Evolutionary conservation across 2,888 invertebrate species (phyloP).

Genomic region (Protula sp.): DNA sequence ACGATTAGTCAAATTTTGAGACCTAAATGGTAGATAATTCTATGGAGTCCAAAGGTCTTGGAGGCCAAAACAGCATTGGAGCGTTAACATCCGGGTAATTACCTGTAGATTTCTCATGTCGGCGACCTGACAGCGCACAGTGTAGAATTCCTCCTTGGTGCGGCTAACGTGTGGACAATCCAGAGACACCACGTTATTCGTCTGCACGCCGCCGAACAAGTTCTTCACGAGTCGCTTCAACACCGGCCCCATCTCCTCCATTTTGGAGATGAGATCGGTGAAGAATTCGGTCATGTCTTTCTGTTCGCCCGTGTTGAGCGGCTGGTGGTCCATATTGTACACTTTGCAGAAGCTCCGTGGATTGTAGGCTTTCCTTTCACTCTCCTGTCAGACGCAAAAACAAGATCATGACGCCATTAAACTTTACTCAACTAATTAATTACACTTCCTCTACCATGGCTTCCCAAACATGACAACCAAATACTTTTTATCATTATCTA

Average conservation of each 20-base stretch:
- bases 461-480: too few relatives aligned
- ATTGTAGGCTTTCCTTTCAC: conserved; percentile 91
- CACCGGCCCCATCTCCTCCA: conserved; percentile 92
- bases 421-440: background rate
- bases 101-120: conserved; percentile 88
- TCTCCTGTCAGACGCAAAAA: conserved; percentile 63
- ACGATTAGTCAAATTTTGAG: too few relatives aligned
- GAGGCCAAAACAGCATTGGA: too few relatives aligned
- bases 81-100: too few relatives aligned
- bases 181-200: conserved; percentile 91
- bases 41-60: too few relatives aligned
- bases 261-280: conserved; percentile 88
- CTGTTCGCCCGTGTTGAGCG: conserved; percentile 90
- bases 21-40: too few relatives aligned
- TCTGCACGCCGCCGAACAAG: conserved; percentile 86
- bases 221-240: conserved; percentile 69
- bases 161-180: conserved; percentile 93
- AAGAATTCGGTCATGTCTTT: conserved; percentile 99
- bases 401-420: background rate
- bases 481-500: background rate
- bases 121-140: conserved; percentile 90
- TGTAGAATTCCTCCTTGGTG: conserved; percentile 92
- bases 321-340: conserved; percentile 95
- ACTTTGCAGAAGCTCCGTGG: conserved; percentile 92
- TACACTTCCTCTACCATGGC: too few relatives aligned